phyloP scores from a whole-genome alignment of 2,888 invertebrate species.

The Rhagophthalmus giganteus region DNA sequence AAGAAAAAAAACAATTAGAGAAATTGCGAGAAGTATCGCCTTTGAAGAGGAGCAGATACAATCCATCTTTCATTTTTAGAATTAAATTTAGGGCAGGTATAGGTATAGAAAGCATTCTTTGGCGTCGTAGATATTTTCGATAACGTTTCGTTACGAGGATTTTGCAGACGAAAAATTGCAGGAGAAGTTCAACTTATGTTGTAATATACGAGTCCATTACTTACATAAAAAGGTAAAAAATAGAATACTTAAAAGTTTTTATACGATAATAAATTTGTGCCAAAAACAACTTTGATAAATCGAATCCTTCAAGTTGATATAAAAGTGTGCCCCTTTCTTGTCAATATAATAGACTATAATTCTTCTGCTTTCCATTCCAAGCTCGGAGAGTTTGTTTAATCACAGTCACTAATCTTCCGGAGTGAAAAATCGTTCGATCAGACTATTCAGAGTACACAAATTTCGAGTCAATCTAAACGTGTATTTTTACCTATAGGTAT shows the following conservation, averaged over 20 bases:
- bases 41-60: conserved; percentile 12
- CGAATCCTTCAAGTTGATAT: conserved; percentile 30
- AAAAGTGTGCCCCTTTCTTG: conserved; percentile 38
- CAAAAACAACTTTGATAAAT: conserved; percentile 35
- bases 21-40: conserved; percentile 12
- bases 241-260: conserved; percentile 28
- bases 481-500: conserved; percentile 5
- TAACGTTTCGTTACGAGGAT: conserved; percentile 13
- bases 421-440: conserved; percentile 47
- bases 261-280: conserved; percentile 36
- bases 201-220: conserved; percentile 21
- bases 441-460: conserved; percentile 47
- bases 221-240: conserved; percentile 27
- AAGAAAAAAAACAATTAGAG: conserved; percentile 15
- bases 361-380: conserved; percentile 42
- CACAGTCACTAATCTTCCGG: conserved; percentile 44
- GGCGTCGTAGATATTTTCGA: conserved; percentile 15
- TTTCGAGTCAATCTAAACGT: conserved; percentile 43
- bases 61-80: conserved; percentile 20
- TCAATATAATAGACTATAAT: conserved; percentile 45
- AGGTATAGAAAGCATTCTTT: conserved; percentile 11
- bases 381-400: conserved; percentile 30
- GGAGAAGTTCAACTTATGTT: conserved; percentile 17
- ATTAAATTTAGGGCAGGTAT: conserved; percentile 24
- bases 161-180: conserved; percentile 13